Evolutionary conservation across 30 jellyfish, hydroid and myxozoan genomes (phyloP).

Genomic region (Pelagia noctiluca): DNA sequence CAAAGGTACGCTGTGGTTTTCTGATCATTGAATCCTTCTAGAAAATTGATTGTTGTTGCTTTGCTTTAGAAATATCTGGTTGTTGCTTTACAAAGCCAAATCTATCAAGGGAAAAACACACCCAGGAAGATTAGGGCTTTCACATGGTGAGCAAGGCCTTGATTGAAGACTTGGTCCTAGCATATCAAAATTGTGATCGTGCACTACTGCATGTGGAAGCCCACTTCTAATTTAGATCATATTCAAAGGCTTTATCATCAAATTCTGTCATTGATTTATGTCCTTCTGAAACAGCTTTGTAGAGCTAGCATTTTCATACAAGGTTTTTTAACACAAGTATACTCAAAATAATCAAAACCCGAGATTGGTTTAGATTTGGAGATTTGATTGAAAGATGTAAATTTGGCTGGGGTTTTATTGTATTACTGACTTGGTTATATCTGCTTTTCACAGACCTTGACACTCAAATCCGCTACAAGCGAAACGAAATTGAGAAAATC

Average conservation of each 20-base stretch:
- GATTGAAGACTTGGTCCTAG: not conserved
- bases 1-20: slow-evolving; percentile 57
- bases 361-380: not conserved
- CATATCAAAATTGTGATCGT: too few species aligned
- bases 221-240: too few species aligned
- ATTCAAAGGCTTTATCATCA: too few species aligned
- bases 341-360: not conserved
- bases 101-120: not conserved
- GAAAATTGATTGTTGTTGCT: not conserved
- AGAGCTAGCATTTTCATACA: not conserved
- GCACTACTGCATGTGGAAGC: too few species aligned
- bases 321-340: not conserved
- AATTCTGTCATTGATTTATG: not conserved
- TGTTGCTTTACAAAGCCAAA: not conserved
- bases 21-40: not conserved
- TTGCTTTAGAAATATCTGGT: not conserved
- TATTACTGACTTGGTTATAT: not conserved
- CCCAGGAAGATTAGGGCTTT: too few species aligned
- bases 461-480: slow-evolving; percentile 91
- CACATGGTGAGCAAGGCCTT: not conserved
- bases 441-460: slow-evolving; percentile 74
- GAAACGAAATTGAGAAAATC: slow-evolving; percentile 89
- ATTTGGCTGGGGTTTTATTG: not conserved
- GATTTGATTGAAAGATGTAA: not conserved
- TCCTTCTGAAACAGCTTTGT: not conserved